Evolutionary conservation across 2,888 invertebrate species (phyloP), one percentile per base, ranked within the genome.

Genomic region (Drosophila acutilabella): DNA sequence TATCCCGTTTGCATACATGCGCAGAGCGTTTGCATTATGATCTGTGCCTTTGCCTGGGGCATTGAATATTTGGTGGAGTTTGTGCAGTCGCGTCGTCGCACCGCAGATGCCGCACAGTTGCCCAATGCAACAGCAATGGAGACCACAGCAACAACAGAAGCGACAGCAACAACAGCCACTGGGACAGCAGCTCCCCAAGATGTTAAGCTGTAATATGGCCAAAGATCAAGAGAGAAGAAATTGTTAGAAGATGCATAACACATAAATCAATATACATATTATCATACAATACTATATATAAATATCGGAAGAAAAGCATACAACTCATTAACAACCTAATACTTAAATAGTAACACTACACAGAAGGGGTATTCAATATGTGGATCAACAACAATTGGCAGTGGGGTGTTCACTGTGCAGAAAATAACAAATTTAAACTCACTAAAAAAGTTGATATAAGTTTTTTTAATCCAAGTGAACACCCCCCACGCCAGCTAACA

Each of bases 1-100:
- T 96, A 94, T 89, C 93, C 95, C 0, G 93, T 94, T 7, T 95
- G 95, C 89, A 95, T 96, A 66, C 96, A 96, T 92, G 94, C 95
- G 4, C 96, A 96, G 89, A 95, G 95, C 68, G 93, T 95, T 6
- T 93, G 95, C 68, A 95, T 96, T 50, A 93, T 95, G 93, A 92
- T 95, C 0, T 96, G 96, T 84, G 94, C 94, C 6, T 68, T 95
- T 5, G 95, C 95, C 1, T 96, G 96, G 96, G 93, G 93, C 67
- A 93, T 95, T 16, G 96, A 96, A 87, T 92, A 92, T 61, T 66
- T 90, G 42, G 68, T 90, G n/a, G 81, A 86, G 58, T 92, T 80
- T 57, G 51, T 90, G 0, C 82, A 81, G 11, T 71, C 79, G 1
- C 88, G 85, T 59, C 81, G 85, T 2, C 89, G 86, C 33, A 84